Evolutionary conservation across 2,797 vertebrate species (phyloP).

Genomic region (Alauda arvensis): DNA sequence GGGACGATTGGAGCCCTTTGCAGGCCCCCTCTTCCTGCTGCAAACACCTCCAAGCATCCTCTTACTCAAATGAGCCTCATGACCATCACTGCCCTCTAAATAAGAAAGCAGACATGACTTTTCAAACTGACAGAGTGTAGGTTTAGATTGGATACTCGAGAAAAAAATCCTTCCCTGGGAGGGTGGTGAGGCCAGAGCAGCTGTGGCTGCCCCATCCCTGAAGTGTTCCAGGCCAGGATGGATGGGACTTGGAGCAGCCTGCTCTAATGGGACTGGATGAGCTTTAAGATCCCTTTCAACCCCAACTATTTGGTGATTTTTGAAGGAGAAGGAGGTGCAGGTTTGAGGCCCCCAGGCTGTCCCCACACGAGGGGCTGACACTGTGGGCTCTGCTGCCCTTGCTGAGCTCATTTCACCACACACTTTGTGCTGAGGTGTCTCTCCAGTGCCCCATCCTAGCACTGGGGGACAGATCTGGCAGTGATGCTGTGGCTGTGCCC

Average conservation of each 20-base stretch:
- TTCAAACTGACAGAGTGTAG: neutral
- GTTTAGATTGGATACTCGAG: neutral
- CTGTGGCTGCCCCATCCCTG: neutral
- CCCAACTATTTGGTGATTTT: neutral
- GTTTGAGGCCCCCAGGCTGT: neutral
- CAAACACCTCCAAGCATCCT: neutral
- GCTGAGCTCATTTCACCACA: neutral
- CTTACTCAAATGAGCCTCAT: fast-evolving
- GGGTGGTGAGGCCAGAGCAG: neutral
- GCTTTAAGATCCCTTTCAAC: neutral
- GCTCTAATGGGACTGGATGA: neutral
- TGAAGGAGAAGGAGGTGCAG: neutral
- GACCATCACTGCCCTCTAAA: neutral
- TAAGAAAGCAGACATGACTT: neutral
- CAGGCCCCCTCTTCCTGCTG: neutral
- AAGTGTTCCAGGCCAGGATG: neutral
- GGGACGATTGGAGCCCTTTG: neutral
- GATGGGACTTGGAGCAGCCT: neutral
- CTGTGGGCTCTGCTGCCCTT: neutral
- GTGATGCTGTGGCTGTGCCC: neutral
- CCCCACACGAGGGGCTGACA: neutral
- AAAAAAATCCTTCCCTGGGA: neutral
- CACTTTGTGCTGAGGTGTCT: neutral
- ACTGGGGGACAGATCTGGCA: neutral
- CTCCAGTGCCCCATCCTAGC: neutral